These are phyloP conservation scores for Amphimallon solstitiale DNA, from an alignment of 2,888 invertebrate species.

Conservation along the genomic window DNA sequence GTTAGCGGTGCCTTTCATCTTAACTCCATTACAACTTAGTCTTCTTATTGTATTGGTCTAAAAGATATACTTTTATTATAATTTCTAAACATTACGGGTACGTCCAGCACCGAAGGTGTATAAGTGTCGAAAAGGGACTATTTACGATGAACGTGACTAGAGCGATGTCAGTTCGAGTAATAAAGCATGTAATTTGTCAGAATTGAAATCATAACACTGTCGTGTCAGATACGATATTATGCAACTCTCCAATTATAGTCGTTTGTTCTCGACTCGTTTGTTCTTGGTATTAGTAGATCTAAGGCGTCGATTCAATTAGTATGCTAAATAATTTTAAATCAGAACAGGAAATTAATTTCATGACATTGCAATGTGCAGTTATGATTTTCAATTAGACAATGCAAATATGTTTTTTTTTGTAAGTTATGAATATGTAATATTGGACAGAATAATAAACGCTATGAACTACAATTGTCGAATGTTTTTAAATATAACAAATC, in stretches of 20 bases:
- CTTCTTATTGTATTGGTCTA: slow-evolving; percentile 19
- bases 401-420: too few relatives aligned
- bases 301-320: slow-evolving; percentile 22
- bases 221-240: neutral
- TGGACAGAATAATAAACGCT: too few relatives aligned
- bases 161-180: slow-evolving; percentile 31
- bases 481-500: too few relatives aligned
- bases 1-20: slow-evolving; percentile 47
- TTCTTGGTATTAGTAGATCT: neutral
- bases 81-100: slow-evolving; percentile 1
- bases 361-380: slow-evolving; percentile 1
- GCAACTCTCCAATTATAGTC: neutral
- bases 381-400: too few relatives aligned
- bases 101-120: neutral
- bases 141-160: slow-evolving; percentile 35
- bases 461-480: too few relatives aligned
- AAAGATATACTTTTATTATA: slow-evolving; percentile 38
- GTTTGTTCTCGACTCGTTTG: neutral
- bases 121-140: slow-evolving; percentile 36
- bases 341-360: slow-evolving; percentile 28
- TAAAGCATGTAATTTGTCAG: slow-evolving; percentile 37
- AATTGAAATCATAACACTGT: slow-evolving; percentile 24
- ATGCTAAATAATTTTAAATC: slow-evolving; percentile 29
- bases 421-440: too few relatives aligned
- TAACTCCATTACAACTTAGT: slow-evolving; percentile 41